Conservation (phyloP, 53 echinoderm and acorn worm genomes). For the Actinopyga echinites region DNA sequence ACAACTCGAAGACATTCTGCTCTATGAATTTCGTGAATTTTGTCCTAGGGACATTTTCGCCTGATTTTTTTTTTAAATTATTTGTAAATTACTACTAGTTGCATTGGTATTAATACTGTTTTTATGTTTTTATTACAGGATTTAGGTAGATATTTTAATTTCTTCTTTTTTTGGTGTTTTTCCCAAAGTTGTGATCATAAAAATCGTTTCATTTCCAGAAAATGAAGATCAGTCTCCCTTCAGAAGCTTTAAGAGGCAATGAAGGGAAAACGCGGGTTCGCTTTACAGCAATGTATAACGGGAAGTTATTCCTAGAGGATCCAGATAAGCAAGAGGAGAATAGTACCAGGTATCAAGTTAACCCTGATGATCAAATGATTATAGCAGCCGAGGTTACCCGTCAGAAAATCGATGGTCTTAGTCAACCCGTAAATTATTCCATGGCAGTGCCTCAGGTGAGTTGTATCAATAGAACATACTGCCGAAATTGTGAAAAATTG, state of each 20-base stretch:
- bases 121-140: too few species aligned
- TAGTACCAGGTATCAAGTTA: background rate
- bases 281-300: slow-evolving; percentile 24
- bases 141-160: too few species aligned
- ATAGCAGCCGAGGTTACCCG: slow-evolving; percentile 12
- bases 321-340: background rate
- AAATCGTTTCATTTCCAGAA: background rate
- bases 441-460: background rate
- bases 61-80: too few species aligned
- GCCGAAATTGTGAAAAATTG: too few species aligned
- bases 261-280: slow-evolving; percentile 2
- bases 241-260: background rate
- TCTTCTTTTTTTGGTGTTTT: too few species aligned
- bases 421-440: slow-evolving; percentile 19
- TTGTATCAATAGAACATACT: background rate
- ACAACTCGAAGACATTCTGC: too few species aligned
- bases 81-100: too few species aligned
- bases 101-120: too few species aligned
- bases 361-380: slow-evolving; percentile 9
- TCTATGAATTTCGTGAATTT: too few species aligned
- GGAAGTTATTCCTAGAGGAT: slow-evolving; percentile 9
- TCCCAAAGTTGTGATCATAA: too few species aligned
- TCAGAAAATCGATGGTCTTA: background rate
- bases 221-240: slow-evolving; percentile 21
- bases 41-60: too few species aligned